Evolutionary conservation across 2,113 vertebrate species (phyloP), one percentile per base, ranked within the genome.

Genomic region (Lycaon pictus): DNA sequence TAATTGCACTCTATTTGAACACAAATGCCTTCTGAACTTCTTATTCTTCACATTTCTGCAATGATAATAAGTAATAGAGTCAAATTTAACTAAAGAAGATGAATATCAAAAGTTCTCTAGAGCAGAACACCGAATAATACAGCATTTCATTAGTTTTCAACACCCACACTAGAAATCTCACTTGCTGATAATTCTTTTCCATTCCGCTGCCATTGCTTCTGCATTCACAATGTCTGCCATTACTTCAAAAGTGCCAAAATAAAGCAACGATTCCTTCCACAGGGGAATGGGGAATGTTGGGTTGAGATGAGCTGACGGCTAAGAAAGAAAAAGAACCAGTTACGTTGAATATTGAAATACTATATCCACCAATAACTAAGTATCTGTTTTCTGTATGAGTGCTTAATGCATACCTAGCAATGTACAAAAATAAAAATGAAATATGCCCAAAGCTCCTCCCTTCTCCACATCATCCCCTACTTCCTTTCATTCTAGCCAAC

Each of bases 1-100:
- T 95, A 97, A 98, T 96, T 97, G 92, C 90, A 84, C 80, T 97
- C 87, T 72, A 79, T 97, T 92, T 77, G 90, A 98, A 90, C 95
- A 97, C 92, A 95, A 94, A 97, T 95, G 95, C 74, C 65, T 97
- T 91, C 71, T 95, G 95, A 96, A 93, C 93, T 96, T 97, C 93
- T 96, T 95, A 97, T 97, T 94, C 94, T 94, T 89, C 62, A 84
- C 71, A 84, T 93, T 97, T 97, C 93, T 96, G 83, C 90, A 48
- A 95, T 11, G 79, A 95, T 95, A 95, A 95, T 88, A 96, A 90
- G 80, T 71, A 96, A 90, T 17, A 79, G 60, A 98, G 84, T 96
- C 96, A 86, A 80, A 97, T 96, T 95, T 95, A 88, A 97, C 95
- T 80, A 92, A 90, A 96, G 91, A 97, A 67, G 86, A 94, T 79